Evolutionary conservation across 2,797 vertebrate genomes (phyloP), one percentile per base, ranked within the genome.

Genomic region (Anabacerthia variegaticeps): DNA sequence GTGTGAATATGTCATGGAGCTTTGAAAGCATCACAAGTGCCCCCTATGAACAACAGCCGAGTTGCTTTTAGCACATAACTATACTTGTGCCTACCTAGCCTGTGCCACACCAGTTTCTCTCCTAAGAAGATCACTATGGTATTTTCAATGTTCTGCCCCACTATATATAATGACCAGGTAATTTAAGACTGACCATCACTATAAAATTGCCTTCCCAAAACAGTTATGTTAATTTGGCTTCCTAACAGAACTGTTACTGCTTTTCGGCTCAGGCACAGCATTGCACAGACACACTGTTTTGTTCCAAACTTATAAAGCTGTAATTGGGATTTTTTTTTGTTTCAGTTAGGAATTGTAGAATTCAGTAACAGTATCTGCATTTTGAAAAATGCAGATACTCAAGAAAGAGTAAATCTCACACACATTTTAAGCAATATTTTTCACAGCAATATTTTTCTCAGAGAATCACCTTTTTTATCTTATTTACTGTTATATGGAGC

Each of bases 11-110:
- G 18, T 3, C 56, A 30, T 4, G 15, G 71, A 36, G 32, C 49
- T 41, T 7, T 28, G n/a, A 39, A 54, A 84, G 43, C 24, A 30
- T 2, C 54, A 49, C 56, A 41, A 46, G 30, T 2, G 0, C 32
- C 43, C 10, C 14, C 28, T 10, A 0, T 2, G 41, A 27, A 34
- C 30, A 82, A 32, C 3, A 49, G 59, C 36, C 1, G 0, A 0
- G 26, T 18, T 43, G 16, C 22, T 41, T 71, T 56, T 48, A 58
- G 39, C 27, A 32, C 58, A 13, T 27, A 93, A 44, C 44, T 34
- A 15, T 11, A n/a, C 10, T 49, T 7, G 0, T 16, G 30, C 61
- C 21, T 14, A 34, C 32, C 23, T 46, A 55, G 43, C 23, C 76
- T 32, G 17, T 43, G 52, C 34, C 68, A 61, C 44, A 46, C 16